Conservation (phyloP, 2,113 vertebrate genomes). For the Gasterosteus aculeatus region DNA sequence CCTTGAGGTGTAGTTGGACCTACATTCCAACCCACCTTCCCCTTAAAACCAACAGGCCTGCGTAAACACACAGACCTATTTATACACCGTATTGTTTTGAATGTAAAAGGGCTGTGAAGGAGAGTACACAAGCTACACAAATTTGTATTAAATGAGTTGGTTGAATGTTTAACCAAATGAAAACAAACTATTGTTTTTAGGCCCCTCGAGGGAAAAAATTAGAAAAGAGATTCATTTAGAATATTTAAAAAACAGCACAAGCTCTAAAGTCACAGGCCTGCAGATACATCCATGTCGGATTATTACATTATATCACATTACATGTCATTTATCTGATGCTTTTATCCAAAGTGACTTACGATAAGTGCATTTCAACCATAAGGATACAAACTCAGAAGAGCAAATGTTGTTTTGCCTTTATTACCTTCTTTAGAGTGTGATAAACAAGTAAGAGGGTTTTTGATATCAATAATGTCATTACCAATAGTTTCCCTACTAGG, state of each 20-base stretch:
- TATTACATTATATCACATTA: too few relatives aligned
- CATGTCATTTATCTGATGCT: too few relatives aligned
- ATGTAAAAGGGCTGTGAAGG: background rate
- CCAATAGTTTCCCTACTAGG: background rate
- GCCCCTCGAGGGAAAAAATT: background rate
- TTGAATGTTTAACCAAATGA: background rate
- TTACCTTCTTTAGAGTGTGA: background rate
- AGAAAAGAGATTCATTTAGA: background rate
- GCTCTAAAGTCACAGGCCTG: too few relatives aligned
- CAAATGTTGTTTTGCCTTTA: too few relatives aligned
- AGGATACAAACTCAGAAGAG: too few relatives aligned
- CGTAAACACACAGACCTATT: background rate
- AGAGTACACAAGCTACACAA: background rate
- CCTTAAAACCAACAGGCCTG: background rate
- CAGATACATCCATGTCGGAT: too few relatives aligned
- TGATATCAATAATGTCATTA: background rate
- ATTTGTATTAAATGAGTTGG: background rate
- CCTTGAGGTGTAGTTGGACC: background rate
- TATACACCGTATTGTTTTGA: background rate
- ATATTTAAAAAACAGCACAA: background rate
- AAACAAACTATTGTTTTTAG: background rate
- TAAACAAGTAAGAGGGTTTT: background rate
- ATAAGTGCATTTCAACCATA: too few relatives aligned
- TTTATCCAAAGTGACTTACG: too few relatives aligned
- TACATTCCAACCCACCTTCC: background rate